Conservation (phyloP, 2,113 vertebrate species). For the Dinomys branickii region DNA sequence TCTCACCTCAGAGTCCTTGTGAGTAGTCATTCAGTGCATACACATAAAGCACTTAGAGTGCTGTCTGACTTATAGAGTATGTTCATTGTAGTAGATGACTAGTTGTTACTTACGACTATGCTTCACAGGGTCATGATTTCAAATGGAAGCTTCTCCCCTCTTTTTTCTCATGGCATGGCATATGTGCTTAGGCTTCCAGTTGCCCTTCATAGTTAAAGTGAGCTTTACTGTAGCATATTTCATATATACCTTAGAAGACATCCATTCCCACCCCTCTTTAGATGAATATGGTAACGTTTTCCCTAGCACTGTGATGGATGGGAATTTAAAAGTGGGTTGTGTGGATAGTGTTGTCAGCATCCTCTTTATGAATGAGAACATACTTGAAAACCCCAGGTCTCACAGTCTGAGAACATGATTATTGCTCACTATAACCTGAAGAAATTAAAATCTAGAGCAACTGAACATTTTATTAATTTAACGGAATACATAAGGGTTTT, state of each 20-base stretch:
- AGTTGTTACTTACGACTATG: not conserved
- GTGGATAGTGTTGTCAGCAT: not conserved
- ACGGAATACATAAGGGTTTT: not conserved
- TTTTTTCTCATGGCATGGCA: not conserved
- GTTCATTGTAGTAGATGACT: not conserved
- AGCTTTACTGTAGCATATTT: not conserved
- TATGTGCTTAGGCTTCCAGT: not conserved
- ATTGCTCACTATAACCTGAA: not conserved
- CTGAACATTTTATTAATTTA: slow-evolving; percentile 42
- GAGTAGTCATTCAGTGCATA: not conserved
- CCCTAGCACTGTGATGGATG: not conserved
- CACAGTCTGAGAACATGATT: not conserved
- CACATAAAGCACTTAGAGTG: not conserved
- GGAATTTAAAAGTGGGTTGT: not conserved
- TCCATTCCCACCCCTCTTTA: not conserved
- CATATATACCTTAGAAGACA: not conserved
- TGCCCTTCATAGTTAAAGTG: not conserved
- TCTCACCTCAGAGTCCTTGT: not conserved
- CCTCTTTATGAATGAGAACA: not conserved
- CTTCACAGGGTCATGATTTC: slow-evolving; percentile 9
- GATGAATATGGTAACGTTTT: slow-evolving; percentile 20
- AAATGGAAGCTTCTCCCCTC: not conserved
- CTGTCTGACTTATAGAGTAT: not conserved
- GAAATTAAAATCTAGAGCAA: slow-evolving; percentile 23
- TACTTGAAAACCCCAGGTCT: slow-evolving; percentile 24